Conservation (phyloP, 2,113 vertebrate genomes). For the Vireo altiloquus region DNA sequence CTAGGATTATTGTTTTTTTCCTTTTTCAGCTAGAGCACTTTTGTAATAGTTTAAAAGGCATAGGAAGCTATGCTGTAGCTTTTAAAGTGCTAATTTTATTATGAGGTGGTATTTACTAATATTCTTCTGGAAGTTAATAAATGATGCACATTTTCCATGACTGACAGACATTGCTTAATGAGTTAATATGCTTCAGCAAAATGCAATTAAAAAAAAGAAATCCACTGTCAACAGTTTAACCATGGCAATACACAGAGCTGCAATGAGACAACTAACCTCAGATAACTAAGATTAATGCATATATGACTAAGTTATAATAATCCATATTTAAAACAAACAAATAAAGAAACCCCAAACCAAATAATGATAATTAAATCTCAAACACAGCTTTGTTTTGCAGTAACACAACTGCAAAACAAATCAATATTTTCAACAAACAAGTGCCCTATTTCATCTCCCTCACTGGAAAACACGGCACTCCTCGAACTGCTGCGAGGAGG, state of each 20-base stretch:
- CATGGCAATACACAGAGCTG: neutral
- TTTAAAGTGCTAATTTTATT: constrained; percentile 59
- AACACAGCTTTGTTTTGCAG: constrained; percentile 33
- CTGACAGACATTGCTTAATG: constrained; percentile 29
- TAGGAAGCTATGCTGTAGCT: constrained; percentile 12
- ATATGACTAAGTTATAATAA: neutral
- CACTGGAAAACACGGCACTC: neutral
- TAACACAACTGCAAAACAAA: constrained; percentile 37
- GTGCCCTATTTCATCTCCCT: neutral
- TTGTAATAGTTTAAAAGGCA: constrained; percentile 1
- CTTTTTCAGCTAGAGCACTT: constrained; percentile 21
- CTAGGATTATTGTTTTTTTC: neutral
- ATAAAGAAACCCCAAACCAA: constrained; percentile 15
- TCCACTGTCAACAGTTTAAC: constrained; percentile 21
- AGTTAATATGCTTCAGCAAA: constrained; percentile 37
- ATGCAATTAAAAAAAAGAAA: constrained; percentile 19
- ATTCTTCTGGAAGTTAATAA: constrained; percentile 6
- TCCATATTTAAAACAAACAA: constrained; percentile 10
- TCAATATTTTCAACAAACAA: constrained; percentile 38
- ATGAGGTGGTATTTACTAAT: constrained; percentile 22
- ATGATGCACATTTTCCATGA: constrained; percentile 15
- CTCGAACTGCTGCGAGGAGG: neutral
- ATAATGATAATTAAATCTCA: constrained; percentile 10
- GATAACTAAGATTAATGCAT: constrained; percentile 40
- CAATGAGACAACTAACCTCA: constrained; percentile 22